Percentiles rank a stretch among this genome's conserved stretches.
Conservation (phyloP, 1,140 invertebrate species). For the Argopecten irradians region DNA sequence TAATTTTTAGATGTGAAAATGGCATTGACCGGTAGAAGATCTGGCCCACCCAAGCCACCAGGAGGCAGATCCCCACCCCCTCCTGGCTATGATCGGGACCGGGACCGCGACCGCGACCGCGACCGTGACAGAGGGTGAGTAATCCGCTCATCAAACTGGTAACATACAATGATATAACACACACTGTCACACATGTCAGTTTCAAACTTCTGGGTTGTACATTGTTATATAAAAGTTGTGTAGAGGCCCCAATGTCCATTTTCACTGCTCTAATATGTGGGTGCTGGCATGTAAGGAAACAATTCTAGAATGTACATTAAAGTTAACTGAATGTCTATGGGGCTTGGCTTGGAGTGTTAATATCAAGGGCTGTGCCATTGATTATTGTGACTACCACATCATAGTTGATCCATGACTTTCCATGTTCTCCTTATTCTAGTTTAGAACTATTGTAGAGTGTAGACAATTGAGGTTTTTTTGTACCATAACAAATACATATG, state of each 20-base stretch:
- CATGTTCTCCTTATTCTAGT: no score
- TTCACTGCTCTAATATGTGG: no score
- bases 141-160: neutral
- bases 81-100: constrained; percentile 7
- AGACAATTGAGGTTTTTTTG: no score
- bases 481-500: no score
- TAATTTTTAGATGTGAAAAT: constrained; percentile 79
- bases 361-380: no score
- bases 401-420: no score
- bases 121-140: constrained; percentile 44
- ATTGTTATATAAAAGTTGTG: neutral
- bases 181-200: neutral
- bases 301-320: no score
- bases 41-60: constrained; percentile 25
- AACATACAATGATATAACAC: neutral
- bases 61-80: constrained; percentile 5
- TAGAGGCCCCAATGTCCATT: neutral
- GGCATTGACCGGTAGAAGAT: constrained; percentile 77
- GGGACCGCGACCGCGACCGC: constrained; percentile 53
- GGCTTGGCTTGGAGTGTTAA: neutral
- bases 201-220: neutral
- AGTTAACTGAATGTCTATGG: no score
- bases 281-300: no score
- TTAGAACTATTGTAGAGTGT: no score
- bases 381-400: no score